Evolutionary conservation across 2,797 vertebrate species (phyloP), one percentile per base, ranked within the genome.

Genomic region (Sebastes flavidus): DNA sequence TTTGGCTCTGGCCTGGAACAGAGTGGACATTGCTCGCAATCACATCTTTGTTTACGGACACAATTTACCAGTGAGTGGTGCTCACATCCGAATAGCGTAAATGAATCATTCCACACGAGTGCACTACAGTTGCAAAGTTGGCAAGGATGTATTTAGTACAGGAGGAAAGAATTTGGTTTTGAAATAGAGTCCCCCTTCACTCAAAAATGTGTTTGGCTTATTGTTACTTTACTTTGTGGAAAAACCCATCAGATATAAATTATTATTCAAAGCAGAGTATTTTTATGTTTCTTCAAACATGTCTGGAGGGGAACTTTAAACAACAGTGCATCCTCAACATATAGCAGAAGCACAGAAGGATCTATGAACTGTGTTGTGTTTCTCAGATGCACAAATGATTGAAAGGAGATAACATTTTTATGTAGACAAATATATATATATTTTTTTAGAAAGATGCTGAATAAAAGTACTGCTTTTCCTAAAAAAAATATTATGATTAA

Each of bases 31-130:
- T 49, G 99, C 99, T 71, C 97, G 97, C 60, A 99, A 98, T 91
- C 99, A 99, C 82, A 99, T 99, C 91, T 99, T 99, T 90, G 97
- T 99, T 69, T 99, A 98, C 0, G 98, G 99, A 73, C 97, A 98
- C 87, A 97, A 98, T 88, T 97, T 98, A 95, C 98, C 98, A 87
- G 99, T 99, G 95, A 98, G 93, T 90, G 61, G 24, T 80, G 7
- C 16, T 63, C 24, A 2, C 56, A 36, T 34, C 22, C 34, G 13
- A 74, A 58, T 7, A 38, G 8, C 16, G 36, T 32, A 29, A 66
- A 77, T 70, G 1, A 66, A 67, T 72, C 20, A 24, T 25, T 72
- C 12, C 20, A 56, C 30, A 22, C 4, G 13, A 79, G 25, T 58
- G 29, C 55, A 77, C 10, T 20, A 12, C 22, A 76, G 13, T n/a